A percentile compares a stretch with the other conserved stretches of the same genome.
These are phyloP conservation scores for Eremobia ochroleuca DNA, from an alignment of 2,888 invertebrate species.

Conservation along the genomic window DNA sequence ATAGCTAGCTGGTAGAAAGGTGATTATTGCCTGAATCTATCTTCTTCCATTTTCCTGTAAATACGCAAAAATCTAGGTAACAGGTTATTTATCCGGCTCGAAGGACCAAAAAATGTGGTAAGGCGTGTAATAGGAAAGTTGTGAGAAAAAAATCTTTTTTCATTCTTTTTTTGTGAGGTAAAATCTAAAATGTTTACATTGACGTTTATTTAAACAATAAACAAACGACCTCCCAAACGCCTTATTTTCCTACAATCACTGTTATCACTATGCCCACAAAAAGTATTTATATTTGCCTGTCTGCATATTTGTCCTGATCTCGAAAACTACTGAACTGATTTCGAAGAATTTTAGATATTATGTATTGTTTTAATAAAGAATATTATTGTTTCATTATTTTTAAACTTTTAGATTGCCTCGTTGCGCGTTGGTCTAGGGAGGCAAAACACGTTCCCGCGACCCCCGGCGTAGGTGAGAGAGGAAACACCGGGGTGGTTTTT, in stretches of 20 bases:
- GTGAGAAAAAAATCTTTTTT: too few species aligned
- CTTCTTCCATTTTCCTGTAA: neutral
- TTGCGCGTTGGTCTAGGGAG: neutral
- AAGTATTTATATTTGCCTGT: constrained; percentile 53
- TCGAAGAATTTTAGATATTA: neutral
- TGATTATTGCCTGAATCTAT: neutral
- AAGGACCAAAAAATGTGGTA: too few species aligned
- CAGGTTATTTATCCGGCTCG: too few species aligned
- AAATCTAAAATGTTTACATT: constrained; percentile 16
- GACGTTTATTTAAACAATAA: constrained; percentile 11
- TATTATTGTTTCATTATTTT: neutral
- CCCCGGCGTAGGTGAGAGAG: too few species aligned
- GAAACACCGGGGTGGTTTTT: too few species aligned
- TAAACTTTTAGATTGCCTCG: neutral
- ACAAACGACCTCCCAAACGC: constrained; percentile 64
- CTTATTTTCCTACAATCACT: constrained; percentile 62
- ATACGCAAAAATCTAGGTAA: too few species aligned
- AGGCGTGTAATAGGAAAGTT: too few species aligned
- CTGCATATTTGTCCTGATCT: constrained; percentile 59
- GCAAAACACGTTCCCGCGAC: too few species aligned
- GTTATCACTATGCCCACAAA: constrained; percentile 53
- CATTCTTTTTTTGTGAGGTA: too few species aligned
- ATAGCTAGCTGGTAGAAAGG: neutral
- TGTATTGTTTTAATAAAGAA: neutral
- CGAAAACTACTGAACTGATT: constrained; percentile 57